Evolutionary conservation across 2,797 vertebrate genomes (phyloP).

Genomic region (Garrulus glandarius): DNA sequence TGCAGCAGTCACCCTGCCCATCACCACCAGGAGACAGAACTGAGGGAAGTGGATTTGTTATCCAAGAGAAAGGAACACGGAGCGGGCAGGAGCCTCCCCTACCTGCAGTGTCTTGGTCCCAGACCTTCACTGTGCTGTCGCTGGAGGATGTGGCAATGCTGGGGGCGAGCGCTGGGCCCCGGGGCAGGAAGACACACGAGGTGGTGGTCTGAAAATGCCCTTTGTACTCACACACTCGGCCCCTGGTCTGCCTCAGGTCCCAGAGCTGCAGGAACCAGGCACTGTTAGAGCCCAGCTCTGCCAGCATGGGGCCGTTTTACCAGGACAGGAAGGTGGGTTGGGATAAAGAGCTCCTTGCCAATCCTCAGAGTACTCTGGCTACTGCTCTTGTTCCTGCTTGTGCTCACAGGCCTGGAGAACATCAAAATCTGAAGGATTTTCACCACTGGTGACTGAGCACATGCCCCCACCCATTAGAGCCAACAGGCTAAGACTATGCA

Average conservation of each 20-base stretch:
- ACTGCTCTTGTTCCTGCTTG: neutral
- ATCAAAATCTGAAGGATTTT: neutral
- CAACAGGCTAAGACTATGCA: neutral
- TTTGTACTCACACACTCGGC: slow-evolving; percentile 85
- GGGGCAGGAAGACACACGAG: slow-evolving; percentile 87
- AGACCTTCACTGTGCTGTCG: slow-evolving; percentile 89
- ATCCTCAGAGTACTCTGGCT: neutral
- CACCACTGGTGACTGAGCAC: neutral
- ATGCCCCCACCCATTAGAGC: neutral
- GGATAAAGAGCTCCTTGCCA: neutral
- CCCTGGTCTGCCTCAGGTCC: slow-evolving; percentile 90
- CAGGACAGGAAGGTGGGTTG: too few relatives aligned
- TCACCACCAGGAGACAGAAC: neutral
- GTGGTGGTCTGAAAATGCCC: slow-evolving; percentile 89
- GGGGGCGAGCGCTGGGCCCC: slow-evolving; percentile 47
- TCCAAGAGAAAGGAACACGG: accelerated
- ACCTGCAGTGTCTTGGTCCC: slow-evolving; percentile 92
- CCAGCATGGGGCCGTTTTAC: accelerated
- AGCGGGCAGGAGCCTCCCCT: neutral
- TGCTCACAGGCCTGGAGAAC: neutral
- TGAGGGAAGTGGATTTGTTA: neutral
- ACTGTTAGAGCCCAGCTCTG: neutral
- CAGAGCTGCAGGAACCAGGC: slow-evolving; percentile 82
- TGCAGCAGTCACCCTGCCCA: neutral
- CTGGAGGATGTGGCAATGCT: slow-evolving; percentile 86